phyloP scores from a whole-genome alignment of 1,140 invertebrate genomes.

The Cydia splendana region DNA sequence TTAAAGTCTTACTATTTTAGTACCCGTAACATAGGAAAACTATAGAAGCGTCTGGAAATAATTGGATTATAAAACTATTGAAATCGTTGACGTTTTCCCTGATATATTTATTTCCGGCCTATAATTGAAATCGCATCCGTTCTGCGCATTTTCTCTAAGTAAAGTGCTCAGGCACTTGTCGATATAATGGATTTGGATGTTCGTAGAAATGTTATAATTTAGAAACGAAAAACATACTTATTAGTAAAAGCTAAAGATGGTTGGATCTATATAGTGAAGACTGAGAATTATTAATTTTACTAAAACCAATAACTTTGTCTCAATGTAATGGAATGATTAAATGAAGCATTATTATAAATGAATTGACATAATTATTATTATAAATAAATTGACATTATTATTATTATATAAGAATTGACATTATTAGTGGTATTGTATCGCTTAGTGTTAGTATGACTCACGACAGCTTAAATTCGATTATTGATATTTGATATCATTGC shows the following conservation, averaged over 20 bases:
- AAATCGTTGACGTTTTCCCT: slow-evolving; percentile 10
- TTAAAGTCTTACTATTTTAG: too few relatives aligned
- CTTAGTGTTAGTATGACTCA: too few relatives aligned
- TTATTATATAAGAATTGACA: too few relatives aligned
- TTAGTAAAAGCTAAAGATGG: not conserved
- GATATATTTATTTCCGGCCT: slow-evolving; percentile 30
- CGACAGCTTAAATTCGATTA: too few relatives aligned
- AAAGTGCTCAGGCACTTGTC: not conserved
- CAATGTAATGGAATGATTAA: too few relatives aligned
- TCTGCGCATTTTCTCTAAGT: slow-evolving; percentile 31
- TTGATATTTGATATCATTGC: too few relatives aligned
- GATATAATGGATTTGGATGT: slow-evolving; percentile 1
- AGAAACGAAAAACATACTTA: not conserved
- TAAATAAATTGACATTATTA: too few relatives aligned
- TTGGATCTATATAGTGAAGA: not conserved
- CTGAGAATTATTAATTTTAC: too few relatives aligned
- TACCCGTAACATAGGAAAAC: not conserved
- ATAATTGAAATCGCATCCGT: slow-evolving; percentile 43
- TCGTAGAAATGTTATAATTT: not conserved
- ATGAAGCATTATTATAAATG: too few relatives aligned
- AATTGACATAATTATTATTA: too few relatives aligned
- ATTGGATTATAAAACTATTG: slow-evolving; percentile 24
- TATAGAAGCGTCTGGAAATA: not conserved
- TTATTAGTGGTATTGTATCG: too few relatives aligned
- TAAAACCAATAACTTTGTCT: too few relatives aligned